Conservation (phyloP, 1,140 invertebrate genomes). For the Ceratina japonica region DNA sequence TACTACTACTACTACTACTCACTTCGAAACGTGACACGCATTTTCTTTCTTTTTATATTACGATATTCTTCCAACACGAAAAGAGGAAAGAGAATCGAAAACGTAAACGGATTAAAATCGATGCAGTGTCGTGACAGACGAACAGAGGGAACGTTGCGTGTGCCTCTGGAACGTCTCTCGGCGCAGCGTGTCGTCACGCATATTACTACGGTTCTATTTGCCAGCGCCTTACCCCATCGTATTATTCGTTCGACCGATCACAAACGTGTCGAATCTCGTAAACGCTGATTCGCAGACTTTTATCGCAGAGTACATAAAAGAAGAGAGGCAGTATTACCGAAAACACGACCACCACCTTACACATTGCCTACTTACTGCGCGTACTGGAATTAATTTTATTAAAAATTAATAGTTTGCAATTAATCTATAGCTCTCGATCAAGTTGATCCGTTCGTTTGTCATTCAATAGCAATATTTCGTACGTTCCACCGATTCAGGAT, state of each 20-base stretch:
- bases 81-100: background rate
- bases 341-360: background rate
- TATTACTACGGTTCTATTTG: constrained; percentile 29
- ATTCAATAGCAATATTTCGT: too few species aligned
- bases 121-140: constrained; percentile 3
- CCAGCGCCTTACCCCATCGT: constrained; percentile 13
- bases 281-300: constrained; percentile 45
- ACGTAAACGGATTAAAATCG: background rate
- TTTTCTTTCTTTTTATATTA: background rate
- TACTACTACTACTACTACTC: too few species aligned
- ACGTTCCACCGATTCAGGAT: too few species aligned
- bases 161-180: constrained; percentile 5
- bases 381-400: too few species aligned
- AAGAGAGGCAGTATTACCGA: constrained; percentile 55
- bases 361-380: background rate
- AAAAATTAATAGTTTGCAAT: background rate
- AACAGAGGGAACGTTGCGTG: background rate
- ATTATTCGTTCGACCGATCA: constrained; percentile 35
- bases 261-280: constrained; percentile 36
- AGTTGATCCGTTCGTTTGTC: too few species aligned
- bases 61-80: constrained; percentile 1
- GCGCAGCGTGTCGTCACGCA: constrained; percentile 45
- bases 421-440: too few species aligned
- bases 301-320: constrained; percentile 61
- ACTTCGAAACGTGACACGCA: constrained; percentile 25